A percentile compares a stretch with the other conserved stretches of the same genome.
These are phyloP conservation scores for Myiopsitta monachus DNA, from an alignment of 2,113 vertebrate species.

Conservation along the genomic window DNA sequence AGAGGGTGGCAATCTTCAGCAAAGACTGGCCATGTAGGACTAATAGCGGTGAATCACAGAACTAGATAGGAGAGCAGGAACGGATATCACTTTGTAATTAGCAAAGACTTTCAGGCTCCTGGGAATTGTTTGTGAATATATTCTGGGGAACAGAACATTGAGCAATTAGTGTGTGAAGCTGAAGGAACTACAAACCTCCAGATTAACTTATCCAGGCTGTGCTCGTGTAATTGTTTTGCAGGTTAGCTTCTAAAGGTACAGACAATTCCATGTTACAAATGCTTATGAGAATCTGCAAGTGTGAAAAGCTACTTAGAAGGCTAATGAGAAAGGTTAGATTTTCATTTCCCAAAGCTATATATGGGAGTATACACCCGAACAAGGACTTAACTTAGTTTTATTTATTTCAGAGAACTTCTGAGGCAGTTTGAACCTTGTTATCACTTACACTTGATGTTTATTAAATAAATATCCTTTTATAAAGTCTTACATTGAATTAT, in stretches of 20 bases:
- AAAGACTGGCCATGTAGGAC: neutral
- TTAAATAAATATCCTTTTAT: slow-evolving; percentile 5
- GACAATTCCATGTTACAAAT: neutral
- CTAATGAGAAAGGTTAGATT: neutral
- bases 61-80: neutral
- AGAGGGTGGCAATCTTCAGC: neutral
- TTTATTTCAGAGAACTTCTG: neutral
- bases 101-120: neutral
- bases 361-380: neutral
- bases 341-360: neutral
- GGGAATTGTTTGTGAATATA: neutral
- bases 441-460: neutral
- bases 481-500: neutral
- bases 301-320: slow-evolving; percentile 1
- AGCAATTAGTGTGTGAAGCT: neutral
- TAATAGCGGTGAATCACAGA: neutral
- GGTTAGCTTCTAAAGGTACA: neutral
- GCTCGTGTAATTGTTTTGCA: neutral
- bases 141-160: neutral
- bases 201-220: neutral
- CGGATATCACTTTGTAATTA: neutral
- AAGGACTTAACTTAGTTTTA: neutral
- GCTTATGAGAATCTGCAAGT: neutral
- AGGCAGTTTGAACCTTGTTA: neutral
- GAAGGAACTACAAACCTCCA: neutral